Conservation (phyloP, 2,888 invertebrate species). For the Hypsopygia costalis region DNA sequence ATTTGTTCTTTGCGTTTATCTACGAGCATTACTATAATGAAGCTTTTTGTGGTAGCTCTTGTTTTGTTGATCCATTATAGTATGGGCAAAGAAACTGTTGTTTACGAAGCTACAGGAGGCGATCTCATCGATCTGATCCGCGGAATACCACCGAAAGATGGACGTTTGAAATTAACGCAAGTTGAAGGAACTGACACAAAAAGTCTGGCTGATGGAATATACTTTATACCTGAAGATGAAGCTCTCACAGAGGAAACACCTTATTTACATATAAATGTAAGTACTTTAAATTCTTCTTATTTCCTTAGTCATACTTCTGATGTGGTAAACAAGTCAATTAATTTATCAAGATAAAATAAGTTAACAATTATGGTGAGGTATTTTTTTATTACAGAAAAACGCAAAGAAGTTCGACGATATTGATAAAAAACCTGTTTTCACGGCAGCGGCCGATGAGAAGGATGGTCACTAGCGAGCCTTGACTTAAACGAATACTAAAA, state of each 20-base stretch:
- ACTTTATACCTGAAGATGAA: slow-evolving; percentile 40
- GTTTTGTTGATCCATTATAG: slow-evolving; percentile 20
- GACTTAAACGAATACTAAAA: slow-evolving; percentile 1
- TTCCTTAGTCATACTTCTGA: no score
- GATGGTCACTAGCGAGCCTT: slow-evolving; percentile 5
- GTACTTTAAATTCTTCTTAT: slow-evolving; percentile 6
- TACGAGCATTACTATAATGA: slow-evolving; percentile 12
- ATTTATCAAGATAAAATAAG: background rate
- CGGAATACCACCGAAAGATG: slow-evolving; percentile 27
- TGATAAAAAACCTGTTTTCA: slow-evolving; percentile 8
- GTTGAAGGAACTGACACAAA: slow-evolving; percentile 23
- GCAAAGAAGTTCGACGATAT: slow-evolving; percentile 1
- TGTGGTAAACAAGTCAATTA: background rate
- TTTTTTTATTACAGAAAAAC: slow-evolving; percentile 5
- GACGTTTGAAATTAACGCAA: slow-evolving; percentile 25
- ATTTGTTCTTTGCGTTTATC: slow-evolving; percentile 27
- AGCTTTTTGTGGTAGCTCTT: slow-evolving; percentile 9
- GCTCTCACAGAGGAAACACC: slow-evolving; percentile 18
- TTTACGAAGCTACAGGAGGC: slow-evolving; percentile 30
- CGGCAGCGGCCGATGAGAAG: slow-evolving; percentile 2
- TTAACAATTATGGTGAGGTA: background rate
- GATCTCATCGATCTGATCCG: slow-evolving; percentile 35
- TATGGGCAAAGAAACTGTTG: slow-evolving; percentile 25
- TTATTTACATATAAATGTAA: slow-evolving; percentile 28
- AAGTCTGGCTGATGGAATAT: slow-evolving; percentile 39